Evolutionary conservation across 23 tunicate species (phyloP).

Genomic region (Halocynthia roretzi): DNA sequence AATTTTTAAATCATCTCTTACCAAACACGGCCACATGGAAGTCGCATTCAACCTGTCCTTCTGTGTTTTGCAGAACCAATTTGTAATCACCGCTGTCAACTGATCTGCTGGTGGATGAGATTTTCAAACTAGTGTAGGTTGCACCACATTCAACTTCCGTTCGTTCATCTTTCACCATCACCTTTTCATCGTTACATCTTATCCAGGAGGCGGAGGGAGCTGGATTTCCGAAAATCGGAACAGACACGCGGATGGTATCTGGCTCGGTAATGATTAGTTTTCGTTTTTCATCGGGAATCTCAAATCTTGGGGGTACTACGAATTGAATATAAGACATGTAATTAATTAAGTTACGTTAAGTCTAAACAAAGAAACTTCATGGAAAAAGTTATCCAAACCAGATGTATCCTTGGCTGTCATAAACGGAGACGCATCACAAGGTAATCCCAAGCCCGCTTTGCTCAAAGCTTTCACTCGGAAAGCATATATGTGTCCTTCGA

Average conservation of each 20-base stretch:
- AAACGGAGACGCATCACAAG: constrained; percentile 18
- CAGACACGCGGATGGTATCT: constrained; percentile 10
- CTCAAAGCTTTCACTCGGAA: constrained; percentile 36
- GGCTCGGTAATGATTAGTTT: constrained; percentile 11
- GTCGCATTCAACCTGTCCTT: constrained; percentile 8
- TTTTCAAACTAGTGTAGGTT: constrained; percentile 9
- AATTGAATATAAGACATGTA: neutral
- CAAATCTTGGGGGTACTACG: constrained; percentile 9
- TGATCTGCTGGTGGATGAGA: neutral
- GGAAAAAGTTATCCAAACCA: neutral
- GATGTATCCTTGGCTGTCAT: constrained; percentile 22
- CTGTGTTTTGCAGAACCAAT: constrained; percentile 21
- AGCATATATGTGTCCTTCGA: constrained; percentile 16
- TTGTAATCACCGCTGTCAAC: constrained; percentile 30
- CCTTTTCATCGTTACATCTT: neutral
- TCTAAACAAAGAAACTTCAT: too few relatives aligned
- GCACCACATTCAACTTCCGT: constrained; percentile 8
- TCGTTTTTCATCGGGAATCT: neutral
- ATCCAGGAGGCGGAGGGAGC: constrained; percentile 17
- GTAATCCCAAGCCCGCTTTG: constrained; percentile 15
- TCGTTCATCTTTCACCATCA: constrained; percentile 6
- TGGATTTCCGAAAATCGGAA: constrained; percentile 18
- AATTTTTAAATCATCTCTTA: neutral
- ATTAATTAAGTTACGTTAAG: too few relatives aligned
- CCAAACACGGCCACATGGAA: constrained; percentile 24